A percentile compares a stretch with the other conserved stretches of the same genome.
phyloP scores from a whole-genome alignment of 2,113 vertebrate genomes.

The Lonchura striata region DNA sequence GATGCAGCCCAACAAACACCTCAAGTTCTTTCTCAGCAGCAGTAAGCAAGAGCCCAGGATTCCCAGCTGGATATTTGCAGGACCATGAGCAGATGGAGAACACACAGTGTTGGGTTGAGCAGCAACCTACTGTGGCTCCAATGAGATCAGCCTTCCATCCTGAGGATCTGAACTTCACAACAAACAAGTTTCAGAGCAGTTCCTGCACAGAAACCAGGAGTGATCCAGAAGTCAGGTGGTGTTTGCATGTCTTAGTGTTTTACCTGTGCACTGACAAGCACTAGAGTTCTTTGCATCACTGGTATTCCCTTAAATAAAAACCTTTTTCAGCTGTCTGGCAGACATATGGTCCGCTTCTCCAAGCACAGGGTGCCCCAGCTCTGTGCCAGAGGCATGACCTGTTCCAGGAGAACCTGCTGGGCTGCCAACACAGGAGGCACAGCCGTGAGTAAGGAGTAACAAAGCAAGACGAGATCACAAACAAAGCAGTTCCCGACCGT shows the following conservation, averaged over 20 bases:
- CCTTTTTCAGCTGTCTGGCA: background rate
- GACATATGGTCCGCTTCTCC: rapidly evolving
- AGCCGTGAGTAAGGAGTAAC: background rate
- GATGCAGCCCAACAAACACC: background rate
- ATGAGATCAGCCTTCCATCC: background rate
- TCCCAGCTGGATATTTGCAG: background rate
- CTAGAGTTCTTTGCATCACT: background rate
- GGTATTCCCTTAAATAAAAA: background rate
- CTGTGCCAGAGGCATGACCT: background rate
- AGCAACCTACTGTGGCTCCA: background rate
- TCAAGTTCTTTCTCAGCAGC: background rate
- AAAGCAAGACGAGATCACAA: background rate
- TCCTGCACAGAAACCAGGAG: background rate
- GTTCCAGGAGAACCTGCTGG: constrained; percentile 23
- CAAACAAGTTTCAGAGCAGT: background rate
- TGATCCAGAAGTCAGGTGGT: background rate
- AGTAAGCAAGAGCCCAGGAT: background rate
- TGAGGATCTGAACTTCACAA: background rate
- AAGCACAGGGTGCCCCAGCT: background rate
- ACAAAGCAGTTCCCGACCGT: background rate
- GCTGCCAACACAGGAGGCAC: background rate
- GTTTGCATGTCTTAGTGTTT: background rate
- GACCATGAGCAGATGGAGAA: background rate
- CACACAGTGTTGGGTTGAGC: rapidly evolving
- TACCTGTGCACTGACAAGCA: background rate